These are phyloP conservation scores for Climacteris rufus DNA, from an alignment of 2,113 vertebrate genomes.

Conservation along the genomic window DNA sequence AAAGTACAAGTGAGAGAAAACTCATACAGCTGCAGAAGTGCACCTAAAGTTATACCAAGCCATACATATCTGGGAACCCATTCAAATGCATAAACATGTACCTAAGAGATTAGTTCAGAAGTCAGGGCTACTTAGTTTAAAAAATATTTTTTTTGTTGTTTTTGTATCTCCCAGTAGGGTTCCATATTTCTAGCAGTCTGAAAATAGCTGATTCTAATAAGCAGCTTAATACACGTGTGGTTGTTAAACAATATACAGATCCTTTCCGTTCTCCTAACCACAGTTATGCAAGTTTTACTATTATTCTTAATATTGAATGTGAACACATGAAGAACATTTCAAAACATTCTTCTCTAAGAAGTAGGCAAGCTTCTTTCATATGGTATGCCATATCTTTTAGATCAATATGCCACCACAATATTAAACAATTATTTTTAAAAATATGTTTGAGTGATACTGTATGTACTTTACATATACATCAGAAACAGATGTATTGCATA, in stretches of 20 bases:
- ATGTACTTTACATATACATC: not conserved
- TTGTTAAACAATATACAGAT: not conserved
- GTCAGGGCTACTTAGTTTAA: not conserved
- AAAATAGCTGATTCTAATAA: constrained; percentile 9
- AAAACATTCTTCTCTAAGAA: not conserved
- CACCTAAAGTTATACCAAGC: not conserved
- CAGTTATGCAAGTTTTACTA: not conserved
- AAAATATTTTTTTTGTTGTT: not conserved
- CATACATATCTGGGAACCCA: not conserved
- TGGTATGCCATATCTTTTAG: not conserved
- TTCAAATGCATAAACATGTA: not conserved
- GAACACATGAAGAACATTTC: not conserved
- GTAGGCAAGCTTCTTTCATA: not conserved
- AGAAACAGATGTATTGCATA: not conserved
- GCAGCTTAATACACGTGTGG: not conserved
- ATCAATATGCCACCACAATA: not conserved
- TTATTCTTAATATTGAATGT: not conserved
- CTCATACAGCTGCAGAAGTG: not conserved
- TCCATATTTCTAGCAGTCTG: not conserved
- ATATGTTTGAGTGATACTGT: not conserved
- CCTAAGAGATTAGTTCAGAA: not conserved
- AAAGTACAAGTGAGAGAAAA: not conserved
- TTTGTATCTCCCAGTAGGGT: not conserved
- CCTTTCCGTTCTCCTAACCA: not conserved
- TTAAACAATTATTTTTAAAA: not conserved